A percentile compares a stretch with the other conserved stretches of the same genome.
Conservation (phyloP, 2,888 invertebrate genomes). For the Serrognathus titanus region DNA sequence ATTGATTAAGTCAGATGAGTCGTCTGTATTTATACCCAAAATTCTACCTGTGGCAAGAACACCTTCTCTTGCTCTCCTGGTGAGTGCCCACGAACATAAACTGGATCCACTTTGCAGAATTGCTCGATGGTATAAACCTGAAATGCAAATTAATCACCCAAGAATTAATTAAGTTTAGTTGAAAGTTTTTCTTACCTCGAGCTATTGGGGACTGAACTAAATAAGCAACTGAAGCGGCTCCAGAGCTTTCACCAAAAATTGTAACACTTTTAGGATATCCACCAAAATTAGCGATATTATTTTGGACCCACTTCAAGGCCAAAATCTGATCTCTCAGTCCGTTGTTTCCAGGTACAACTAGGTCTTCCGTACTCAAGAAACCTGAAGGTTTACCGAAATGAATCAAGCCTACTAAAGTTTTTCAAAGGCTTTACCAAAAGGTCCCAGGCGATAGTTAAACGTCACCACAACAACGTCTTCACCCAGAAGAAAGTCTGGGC, state of each 20-base stretch:
- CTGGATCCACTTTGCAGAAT: constrained; percentile 11
- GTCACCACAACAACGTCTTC: constrained; percentile 34
- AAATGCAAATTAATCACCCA: neutral
- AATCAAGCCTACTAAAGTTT: neutral
- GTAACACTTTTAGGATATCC: constrained; percentile 10
- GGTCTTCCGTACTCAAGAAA: constrained; percentile 12
- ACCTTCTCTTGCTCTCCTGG: constrained; percentile 19
- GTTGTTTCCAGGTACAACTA: constrained; percentile 8
- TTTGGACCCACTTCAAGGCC: constrained; percentile 9
- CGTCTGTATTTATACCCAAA: neutral
- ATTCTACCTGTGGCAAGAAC: constrained; percentile 21
- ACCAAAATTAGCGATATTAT: constrained; percentile 7
- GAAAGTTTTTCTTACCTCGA: neutral
- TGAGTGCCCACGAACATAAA: constrained; percentile 11
- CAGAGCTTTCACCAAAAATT: constrained; percentile 11
- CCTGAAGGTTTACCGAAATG: neutral
- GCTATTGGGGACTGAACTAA: constrained; percentile 4
- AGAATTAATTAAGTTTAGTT: neutral
- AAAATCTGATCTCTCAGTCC: constrained; percentile 8
- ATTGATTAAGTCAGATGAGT: constrained; percentile 19
- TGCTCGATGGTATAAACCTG: constrained; percentile 11
- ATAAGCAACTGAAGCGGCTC: constrained; percentile 12
- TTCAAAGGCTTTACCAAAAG: constrained; percentile 29
- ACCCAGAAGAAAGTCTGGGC: constrained; percentile 36
- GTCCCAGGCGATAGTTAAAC: constrained; percentile 37